Conservation (phyloP, 1,140 invertebrate genomes). For the Tetramorium simillimum region DNA sequence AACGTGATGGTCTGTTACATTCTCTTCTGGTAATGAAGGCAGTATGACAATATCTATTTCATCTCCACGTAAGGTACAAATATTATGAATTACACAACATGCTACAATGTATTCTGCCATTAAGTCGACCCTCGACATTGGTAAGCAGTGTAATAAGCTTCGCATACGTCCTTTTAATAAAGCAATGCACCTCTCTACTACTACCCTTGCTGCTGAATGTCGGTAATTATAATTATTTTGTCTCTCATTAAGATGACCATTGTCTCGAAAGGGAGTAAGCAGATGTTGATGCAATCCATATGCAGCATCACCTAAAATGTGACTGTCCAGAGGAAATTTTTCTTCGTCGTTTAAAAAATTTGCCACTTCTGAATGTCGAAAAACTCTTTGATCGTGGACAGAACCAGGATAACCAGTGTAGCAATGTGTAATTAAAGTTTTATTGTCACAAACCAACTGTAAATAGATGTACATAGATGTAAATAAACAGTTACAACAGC, state of each 20-base stretch:
- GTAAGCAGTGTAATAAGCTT: not conserved
- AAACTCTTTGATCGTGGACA: constrained; percentile 1
- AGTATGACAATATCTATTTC: not conserved
- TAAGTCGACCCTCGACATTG: not conserved
- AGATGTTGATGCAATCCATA: not conserved
- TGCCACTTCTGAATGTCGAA: not conserved
- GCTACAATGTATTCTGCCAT: constrained; percentile 2
- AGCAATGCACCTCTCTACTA: not conserved
- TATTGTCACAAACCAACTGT: not conserved
- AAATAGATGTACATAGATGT: not conserved
- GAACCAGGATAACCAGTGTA: not conserved
- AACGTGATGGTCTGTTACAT: no score
- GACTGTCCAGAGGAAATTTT: not conserved
- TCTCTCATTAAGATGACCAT: not conserved
- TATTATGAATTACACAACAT: constrained; percentile 13
- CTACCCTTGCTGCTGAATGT: not conserved
- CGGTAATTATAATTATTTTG: not conserved
- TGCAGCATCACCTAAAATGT: constrained; percentile 13
- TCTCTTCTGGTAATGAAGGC: no score
- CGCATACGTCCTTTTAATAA: not conserved
- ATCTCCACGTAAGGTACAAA: not conserved
- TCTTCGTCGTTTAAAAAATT: not conserved
- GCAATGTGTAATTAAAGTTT: not conserved
- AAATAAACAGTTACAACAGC: not conserved
- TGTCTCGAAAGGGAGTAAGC: not conserved